phyloP scores from a whole-genome alignment of 2,113 vertebrate species.

The Dunckerocampus dactyliophorus region DNA sequence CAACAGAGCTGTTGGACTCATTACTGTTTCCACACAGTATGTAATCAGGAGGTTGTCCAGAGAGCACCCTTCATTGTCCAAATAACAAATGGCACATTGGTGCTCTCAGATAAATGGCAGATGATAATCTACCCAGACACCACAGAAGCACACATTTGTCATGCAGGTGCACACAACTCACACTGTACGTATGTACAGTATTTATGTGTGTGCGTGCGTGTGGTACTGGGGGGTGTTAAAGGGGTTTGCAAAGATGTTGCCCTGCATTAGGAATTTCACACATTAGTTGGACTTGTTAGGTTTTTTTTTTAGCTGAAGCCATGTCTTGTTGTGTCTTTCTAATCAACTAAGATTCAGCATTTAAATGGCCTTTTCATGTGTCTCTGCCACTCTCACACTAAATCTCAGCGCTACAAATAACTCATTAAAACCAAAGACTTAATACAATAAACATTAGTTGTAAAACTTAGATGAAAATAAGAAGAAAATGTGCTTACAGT shows the following conservation, averaged over 20 bases:
- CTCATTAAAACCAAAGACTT: too few species aligned
- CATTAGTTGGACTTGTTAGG: slow-evolving; percentile 12
- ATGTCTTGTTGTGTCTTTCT: slow-evolving; percentile 1
- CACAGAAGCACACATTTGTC: slow-evolving; percentile 59
- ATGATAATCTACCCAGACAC: slow-evolving; percentile 63
- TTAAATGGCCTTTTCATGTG: not conserved
- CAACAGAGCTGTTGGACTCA: slow-evolving; percentile 64
- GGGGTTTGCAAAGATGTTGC: slow-evolving; percentile 6
- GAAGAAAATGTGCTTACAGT: too few species aligned
- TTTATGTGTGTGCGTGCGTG: not conserved
- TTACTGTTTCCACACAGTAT: slow-evolving; percentile 61
- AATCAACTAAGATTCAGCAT: not conserved
- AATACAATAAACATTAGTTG: too few species aligned
- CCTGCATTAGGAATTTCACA: slow-evolving; percentile 21
- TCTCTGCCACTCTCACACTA: too few species aligned
- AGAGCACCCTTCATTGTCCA: slow-evolving; percentile 63
- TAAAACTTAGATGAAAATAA: too few species aligned
- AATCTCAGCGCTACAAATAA: too few species aligned
- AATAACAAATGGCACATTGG: slow-evolving; percentile 65
- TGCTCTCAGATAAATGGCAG: slow-evolving; percentile 68
- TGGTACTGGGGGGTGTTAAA: not conserved
- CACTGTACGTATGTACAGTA: slow-evolving; percentile 9
- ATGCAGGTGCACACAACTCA: slow-evolving; percentile 47
- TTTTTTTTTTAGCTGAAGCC: slow-evolving; percentile 11
- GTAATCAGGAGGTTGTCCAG: slow-evolving; percentile 60